A percentile compares a stretch with the other conserved stretches of the same genome.
Evolutionary conservation across 2,797 vertebrate genomes (phyloP).

Genomic region (Micromesistius poutassou): DNA sequence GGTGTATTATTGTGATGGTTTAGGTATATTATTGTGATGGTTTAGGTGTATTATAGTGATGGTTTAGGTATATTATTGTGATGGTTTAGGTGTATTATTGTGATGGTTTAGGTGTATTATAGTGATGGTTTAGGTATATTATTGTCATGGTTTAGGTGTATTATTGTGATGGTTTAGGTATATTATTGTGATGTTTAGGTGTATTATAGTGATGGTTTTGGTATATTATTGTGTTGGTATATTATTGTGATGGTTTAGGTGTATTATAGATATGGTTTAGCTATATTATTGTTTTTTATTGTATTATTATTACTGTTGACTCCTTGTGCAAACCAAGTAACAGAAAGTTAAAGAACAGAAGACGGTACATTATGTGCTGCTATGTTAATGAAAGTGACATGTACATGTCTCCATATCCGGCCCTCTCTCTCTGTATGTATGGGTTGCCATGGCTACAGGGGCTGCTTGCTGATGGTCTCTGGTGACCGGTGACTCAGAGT

Average conservation of each 20-base stretch:
- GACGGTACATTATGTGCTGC: not conserved
- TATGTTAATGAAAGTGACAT: not conserved
- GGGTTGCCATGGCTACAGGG: not conserved
- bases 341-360: not conserved
- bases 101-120: not conserved
- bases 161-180: too few relatives aligned
- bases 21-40: not conserved
- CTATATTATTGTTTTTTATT: too few relatives aligned
- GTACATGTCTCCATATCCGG: too few relatives aligned
- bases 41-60: not conserved
- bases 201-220: too few relatives aligned
- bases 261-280: too few relatives aligned
- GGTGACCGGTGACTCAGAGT: slow-evolving; percentile 74
- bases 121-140: too few relatives aligned
- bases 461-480: not conserved
- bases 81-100: not conserved
- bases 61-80: not conserved
- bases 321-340: not conserved
- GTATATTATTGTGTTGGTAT: too few relatives aligned
- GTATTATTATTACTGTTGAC: not conserved
- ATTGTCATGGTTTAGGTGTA: too few relatives aligned
- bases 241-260: too few relatives aligned
- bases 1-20: not conserved
- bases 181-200: too few relatives aligned
- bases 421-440: too few relatives aligned